Conservation (phyloP, 2,888 invertebrate species). For the Hemithea aestivaria region DNA sequence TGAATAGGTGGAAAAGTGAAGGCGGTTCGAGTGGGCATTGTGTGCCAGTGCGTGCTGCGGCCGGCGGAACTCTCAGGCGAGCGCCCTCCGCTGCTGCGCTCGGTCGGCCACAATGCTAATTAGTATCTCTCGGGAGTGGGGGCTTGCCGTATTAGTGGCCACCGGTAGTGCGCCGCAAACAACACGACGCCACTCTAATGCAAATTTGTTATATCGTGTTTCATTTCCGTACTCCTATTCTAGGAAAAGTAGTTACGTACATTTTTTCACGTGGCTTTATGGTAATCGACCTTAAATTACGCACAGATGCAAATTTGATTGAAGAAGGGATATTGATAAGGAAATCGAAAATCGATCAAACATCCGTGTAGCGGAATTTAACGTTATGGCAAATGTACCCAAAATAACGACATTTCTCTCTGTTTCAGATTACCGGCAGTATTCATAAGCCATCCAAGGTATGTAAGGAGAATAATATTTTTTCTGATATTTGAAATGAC, state of each 20-base stretch:
- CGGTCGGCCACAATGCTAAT: constrained; percentile 45
- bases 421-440: constrained; percentile 39
- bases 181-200: neutral
- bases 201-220: too few species aligned
- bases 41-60: constrained; percentile 50
- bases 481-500: too few species aligned
- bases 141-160: constrained; percentile 1
- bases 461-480: constrained; percentile 10
- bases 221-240: too few species aligned
- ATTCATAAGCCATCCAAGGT: constrained; percentile 27
- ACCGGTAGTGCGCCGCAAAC: neutral
- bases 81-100: constrained; percentile 20
- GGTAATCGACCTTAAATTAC: too few species aligned
- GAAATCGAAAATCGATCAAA: constrained; percentile 7
- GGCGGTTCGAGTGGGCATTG: constrained; percentile 50
- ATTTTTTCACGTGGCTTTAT: too few species aligned
- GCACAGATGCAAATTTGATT: too few species aligned
- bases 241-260: neutral
- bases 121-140: constrained; percentile 37
- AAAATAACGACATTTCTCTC: constrained; percentile 14
- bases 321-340: constrained; percentile 8
- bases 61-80: constrained; percentile 46
- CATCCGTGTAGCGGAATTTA: constrained; percentile 10
- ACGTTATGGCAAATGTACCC: neutral
- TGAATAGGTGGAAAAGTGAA: constrained; percentile 52